Evolutionary conservation across 2,113 vertebrate genomes (phyloP).

Genomic region (Sebastes schlegelii): DNA sequence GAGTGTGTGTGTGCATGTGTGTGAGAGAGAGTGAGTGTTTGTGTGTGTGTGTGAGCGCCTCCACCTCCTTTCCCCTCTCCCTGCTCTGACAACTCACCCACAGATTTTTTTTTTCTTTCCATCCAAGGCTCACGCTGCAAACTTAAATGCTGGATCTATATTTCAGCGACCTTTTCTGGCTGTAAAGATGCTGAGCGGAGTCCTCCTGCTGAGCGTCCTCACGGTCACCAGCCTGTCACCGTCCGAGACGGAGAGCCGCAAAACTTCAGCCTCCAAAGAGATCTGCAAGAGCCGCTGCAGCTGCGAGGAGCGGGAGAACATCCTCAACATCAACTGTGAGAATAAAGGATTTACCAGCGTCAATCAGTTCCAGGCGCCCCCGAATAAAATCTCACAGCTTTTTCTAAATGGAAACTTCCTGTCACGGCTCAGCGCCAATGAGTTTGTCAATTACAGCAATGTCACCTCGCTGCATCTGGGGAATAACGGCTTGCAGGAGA

Average conservation of each 20-base stretch:
- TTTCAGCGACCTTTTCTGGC: constrained; percentile 67
- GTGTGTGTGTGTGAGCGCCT: constrained; percentile 38
- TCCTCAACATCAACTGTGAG: constrained; percentile 97
- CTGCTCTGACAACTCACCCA: constrained; percentile 49
- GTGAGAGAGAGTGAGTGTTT: not conserved
- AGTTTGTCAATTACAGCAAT: constrained; percentile 96
- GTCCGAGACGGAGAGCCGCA: constrained; percentile 92
- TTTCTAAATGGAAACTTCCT: constrained; percentile 97
- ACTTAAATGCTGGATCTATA: constrained; percentile 80
- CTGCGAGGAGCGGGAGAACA: constrained; percentile 96
- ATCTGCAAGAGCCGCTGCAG: constrained; percentile 96
- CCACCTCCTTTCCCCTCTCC: constrained; percentile 34
- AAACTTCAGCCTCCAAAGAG: constrained; percentile 93
- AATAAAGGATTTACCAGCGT: constrained; percentile 97
- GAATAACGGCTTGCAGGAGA: constrained; percentile 97
- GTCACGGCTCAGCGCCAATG: constrained; percentile 91
- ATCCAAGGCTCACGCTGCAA: constrained; percentile 52
- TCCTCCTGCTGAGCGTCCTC: constrained; percentile 94
- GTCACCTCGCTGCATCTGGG: constrained; percentile 96
- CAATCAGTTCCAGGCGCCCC: constrained; percentile 91
- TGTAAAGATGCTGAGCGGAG: constrained; percentile 96
- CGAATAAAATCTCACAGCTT: constrained; percentile 94
- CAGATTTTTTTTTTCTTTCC: constrained; percentile 15
- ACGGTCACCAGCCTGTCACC: constrained; percentile 91
- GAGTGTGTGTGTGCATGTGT: not conserved